Base-by-base conservation (phyloP, 2,113 vertebrate species). In the Trogon surrucura region DNA sequence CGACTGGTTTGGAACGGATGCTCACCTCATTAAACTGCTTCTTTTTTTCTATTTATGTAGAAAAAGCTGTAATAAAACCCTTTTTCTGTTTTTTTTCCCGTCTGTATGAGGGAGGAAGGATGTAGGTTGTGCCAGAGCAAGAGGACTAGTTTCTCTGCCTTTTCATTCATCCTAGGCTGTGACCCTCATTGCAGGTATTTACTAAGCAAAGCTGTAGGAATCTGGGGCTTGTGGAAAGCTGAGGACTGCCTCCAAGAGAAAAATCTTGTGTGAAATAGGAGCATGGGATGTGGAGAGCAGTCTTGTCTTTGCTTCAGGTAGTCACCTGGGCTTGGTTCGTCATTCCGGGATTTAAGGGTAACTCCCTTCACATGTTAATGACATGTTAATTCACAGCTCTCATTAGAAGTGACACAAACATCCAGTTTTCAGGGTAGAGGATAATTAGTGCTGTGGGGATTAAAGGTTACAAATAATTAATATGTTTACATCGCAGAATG, bases 151-250 rank as follows among this genome's bases (percentile, higher is more conserved):
- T 44, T 22, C 18, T n/a, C 20, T 45, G 50, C 5, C 2, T 57
- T 72, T 36, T 51, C 27, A 3, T 6, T 51, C 19, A 25, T 73
- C 10, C 14, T 21, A 16, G 22, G 11, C 18, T 69, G 6, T 58
- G 15, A 53, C 32, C 34, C 14, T 51, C 3, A 2, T 7, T 21
- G 20, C 26, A 72, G n/a, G 25, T 54, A 18, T 36, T 20, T 5
- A 6, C 12, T 41, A 34, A 13, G 45, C 20, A n/a, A 29, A 26
- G 53, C 3, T 47, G 11, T 23, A 19, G 74, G 29, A 51, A 20
- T 13, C 0, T 0, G 26, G 29, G 27, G 16, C 32, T 58, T 32
- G 3, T 36, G 58, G 77, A 53, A 54, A 64, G 25, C 22, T 61
- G 27, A 51, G 64, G 20, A 21, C 74, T 5, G 3, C 45, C 20